Evolutionary conservation across 2,888 invertebrate genomes (phyloP).

Genomic region (Diadegma fenestrale): DNA sequence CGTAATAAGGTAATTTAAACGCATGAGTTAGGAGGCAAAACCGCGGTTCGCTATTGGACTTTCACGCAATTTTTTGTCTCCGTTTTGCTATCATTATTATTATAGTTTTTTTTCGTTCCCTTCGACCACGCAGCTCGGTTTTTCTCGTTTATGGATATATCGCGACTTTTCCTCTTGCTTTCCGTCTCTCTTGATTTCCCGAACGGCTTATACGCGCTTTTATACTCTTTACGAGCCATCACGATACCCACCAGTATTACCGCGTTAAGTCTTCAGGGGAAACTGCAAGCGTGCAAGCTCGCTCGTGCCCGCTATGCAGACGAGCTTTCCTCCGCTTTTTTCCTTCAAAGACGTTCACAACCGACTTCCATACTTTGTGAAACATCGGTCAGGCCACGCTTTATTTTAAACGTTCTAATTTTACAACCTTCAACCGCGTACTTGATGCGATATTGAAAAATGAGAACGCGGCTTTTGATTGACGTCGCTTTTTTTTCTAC

Average conservation of each 20-base stretch:
- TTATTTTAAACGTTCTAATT: conserved; percentile 37
- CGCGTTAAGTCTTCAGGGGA: conserved; percentile 49
- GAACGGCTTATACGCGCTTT: conserved; percentile 67
- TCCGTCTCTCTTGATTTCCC: conserved; percentile 53
- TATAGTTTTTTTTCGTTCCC: conserved; percentile 34
- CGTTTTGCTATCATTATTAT: not conserved
- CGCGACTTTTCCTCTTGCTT: not conserved
- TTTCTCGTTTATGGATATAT: conserved; percentile 39
- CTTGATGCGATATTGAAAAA: conserved; percentile 28
- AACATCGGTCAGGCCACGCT: conserved; percentile 37
- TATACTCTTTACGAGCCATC: conserved; percentile 75
- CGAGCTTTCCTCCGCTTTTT: not conserved
- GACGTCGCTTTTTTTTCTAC: not conserved
- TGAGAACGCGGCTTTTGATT: not conserved
- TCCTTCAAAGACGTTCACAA: conserved; percentile 49
- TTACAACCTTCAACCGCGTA: conserved; percentile 7
- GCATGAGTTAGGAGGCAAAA: conserved; percentile 82
- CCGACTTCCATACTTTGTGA: conserved; percentile 42
- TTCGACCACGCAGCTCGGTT: conserved; percentile 20
- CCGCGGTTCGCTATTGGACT: conserved; percentile 67
- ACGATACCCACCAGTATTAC: conserved; percentile 68
- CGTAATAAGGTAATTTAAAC: conserved; percentile 84
- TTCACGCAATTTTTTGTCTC: conserved; percentile 58
- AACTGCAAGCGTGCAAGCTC: conserved; percentile 25
- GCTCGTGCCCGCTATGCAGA: conserved; percentile 6